Base-by-base conservation (phyloP, 2,113 vertebrate species). In the Hypanus sabinus region DNA sequence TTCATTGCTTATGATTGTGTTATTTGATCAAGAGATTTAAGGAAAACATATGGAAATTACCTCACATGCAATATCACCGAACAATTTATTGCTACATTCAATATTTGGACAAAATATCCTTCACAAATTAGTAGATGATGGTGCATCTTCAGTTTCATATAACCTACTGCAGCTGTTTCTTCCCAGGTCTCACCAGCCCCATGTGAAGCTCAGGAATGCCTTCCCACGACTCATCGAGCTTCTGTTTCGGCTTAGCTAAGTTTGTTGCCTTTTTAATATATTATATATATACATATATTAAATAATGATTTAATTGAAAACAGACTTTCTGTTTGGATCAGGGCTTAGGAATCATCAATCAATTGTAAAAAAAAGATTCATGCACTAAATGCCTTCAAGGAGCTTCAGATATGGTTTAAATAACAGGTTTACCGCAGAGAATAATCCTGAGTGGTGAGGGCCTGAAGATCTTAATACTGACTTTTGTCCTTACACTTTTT, bases 231-330 rank as follows among this genome's bases (percentile, higher is more conserved):
- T 93, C 91, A 11, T 73, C 73, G 55, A 30, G 22, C 46, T 75
- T 93, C 91, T 93, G 91, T 93, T 93, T 93, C 70, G 73, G 70
- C 38, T 93, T 73, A 93, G 91, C 70, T 73, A 73, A 71, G 91
- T 93, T 93, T 73, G 68, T 93, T 93, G 70, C 70, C 91, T 71
- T 93, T 93, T 88, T 65, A 46, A 46, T 46, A 46, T 46, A 1
- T 46, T 46, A 46, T 46, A 3, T 46, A 33, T 71, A 55, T 38
- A 68, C 55, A 73, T 71, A 93, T 16, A 55, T 93, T 73, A 93
- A 70, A 92, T 71, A 65, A 93, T 93, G 70, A 93, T 93, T 93
- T 93, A 93, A 93, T 93, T 93, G 91, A 70, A 93, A 93, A 73
- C 91, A 93, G 91, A 68, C 91, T 65, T 27, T 73, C 91, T 75